Percentiles rank a stretch among this genome's conserved stretches.
Evolutionary conservation across 2,888 invertebrate genomes (phyloP).

Genomic region (Tachina lurida): DNA sequence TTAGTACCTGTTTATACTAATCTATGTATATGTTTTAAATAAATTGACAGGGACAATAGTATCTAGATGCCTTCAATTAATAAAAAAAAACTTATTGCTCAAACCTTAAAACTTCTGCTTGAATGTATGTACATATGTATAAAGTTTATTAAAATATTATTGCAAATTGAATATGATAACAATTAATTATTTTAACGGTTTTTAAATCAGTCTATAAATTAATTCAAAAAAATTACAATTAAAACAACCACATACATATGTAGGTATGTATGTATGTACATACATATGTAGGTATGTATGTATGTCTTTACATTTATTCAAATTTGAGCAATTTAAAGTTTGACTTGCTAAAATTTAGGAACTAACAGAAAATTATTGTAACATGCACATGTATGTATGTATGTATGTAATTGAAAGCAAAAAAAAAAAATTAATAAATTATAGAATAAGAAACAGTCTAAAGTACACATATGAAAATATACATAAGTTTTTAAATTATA

Average conservation of each 20-base stretch:
- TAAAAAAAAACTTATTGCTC: neutral
- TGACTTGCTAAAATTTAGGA: constrained; percentile 2
- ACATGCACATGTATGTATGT: neutral
- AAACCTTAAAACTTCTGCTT: neutral
- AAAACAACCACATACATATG: neutral
- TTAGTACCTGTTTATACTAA: constrained; percentile 56
- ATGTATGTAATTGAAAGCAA: neutral
- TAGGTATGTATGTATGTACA: neutral
- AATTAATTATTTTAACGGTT: constrained; percentile 25
- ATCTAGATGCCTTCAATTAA: neutral
- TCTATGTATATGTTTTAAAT: neutral
- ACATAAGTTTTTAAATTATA: neutral
- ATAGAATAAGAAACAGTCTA: neutral
- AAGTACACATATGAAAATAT: neutral
- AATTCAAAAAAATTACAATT: constrained; percentile 26
- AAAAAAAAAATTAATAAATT: neutral
- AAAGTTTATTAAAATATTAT: neutral
- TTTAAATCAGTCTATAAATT: constrained; percentile 62
- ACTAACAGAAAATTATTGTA: constrained; percentile 7
- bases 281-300: neutral
- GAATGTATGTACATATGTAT: too few species aligned
- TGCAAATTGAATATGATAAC: neutral
- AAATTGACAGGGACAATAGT: neutral
- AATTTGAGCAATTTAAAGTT: constrained; percentile 47
- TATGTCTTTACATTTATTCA: neutral